Conservation (phyloP, 2,888 invertebrate species). For the Drymonia ruficornis region DNA sequence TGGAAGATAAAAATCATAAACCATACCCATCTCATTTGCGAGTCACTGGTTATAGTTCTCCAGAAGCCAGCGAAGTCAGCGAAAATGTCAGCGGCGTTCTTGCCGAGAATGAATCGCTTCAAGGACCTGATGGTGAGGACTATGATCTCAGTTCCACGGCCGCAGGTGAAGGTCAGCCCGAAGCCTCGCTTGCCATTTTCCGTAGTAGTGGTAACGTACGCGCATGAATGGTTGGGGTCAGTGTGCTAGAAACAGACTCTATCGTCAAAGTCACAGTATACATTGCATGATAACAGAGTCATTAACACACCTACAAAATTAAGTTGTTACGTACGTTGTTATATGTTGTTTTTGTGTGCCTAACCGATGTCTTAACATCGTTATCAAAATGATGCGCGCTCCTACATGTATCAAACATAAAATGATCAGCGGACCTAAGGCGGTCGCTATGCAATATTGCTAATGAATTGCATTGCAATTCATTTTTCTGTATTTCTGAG, state of each 20-base stretch:
- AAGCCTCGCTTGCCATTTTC: conserved; percentile 87
- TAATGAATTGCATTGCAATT: too few species aligned
- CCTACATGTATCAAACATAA: too few species aligned
- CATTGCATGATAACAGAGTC: background rate
- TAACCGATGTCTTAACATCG: too few species aligned
- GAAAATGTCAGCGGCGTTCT: conserved; percentile 89
- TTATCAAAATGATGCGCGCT: too few species aligned
- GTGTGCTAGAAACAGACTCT: conserved; percentile 86
- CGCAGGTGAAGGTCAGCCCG: conserved; percentile 95
- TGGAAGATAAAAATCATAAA: background rate
- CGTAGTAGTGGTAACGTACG: conserved; percentile 93
- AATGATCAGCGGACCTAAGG: too few species aligned
- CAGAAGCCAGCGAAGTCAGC: conserved; percentile 91
- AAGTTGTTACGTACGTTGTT: too few species aligned
- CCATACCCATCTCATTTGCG: conserved; percentile 96
- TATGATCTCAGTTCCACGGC: conserved; percentile 95
- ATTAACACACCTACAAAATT: too few species aligned
- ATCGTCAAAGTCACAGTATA: background rate
- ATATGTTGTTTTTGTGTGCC: too few species aligned
- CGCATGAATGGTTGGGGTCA: conserved; percentile 96
- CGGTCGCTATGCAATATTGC: too few species aligned
- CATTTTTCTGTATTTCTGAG: too few species aligned
- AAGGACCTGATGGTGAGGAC: conserved; percentile 90
- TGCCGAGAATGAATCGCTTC: conserved; percentile 88
- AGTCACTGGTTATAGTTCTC: conserved; percentile 92